Percentiles rank a stretch among this genome's conserved stretches.
Evolutionary conservation across 2,113 vertebrate species (phyloP).

Genomic region (Pollachius pollachius): DNA sequence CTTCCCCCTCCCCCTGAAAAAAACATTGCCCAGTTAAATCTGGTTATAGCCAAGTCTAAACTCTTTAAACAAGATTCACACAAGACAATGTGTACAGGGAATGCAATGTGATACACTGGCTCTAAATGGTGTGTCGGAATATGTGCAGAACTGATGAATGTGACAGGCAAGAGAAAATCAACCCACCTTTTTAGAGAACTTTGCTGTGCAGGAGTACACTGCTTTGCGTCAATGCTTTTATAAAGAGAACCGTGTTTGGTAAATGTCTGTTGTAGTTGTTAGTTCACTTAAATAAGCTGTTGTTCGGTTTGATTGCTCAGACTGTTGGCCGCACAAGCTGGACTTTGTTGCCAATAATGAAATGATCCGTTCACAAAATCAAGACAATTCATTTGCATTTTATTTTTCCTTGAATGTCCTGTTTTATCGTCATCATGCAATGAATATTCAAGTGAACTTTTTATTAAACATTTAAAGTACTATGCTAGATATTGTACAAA

Average conservation of each 20-base stretch:
- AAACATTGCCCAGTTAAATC: slow-evolving; percentile 2
- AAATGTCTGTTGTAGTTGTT: slow-evolving; percentile 98
- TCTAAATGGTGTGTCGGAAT: slow-evolving; percentile 57
- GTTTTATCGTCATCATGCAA: slow-evolving; percentile 97
- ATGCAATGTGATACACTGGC: slow-evolving; percentile 68
- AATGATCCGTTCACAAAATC: slow-evolving; percentile 87
- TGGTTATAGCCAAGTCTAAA: slow-evolving; percentile 30
- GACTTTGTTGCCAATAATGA: slow-evolving; percentile 99
- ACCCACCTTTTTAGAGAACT: slow-evolving; percentile 84
- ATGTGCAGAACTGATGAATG: slow-evolving; percentile 82
- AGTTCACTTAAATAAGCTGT: slow-evolving; percentile 91
- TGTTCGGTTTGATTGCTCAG: slow-evolving; percentile 85
- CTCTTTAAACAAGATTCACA: slow-evolving; percentile 65
- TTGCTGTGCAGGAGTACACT: slow-evolving; percentile 94
- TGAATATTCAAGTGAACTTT: slow-evolving; percentile 99
- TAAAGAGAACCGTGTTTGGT: slow-evolving; percentile 96
- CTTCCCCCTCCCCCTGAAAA: slow-evolving; percentile 35
- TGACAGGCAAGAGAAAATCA: slow-evolving; percentile 83
- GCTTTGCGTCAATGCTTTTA: slow-evolving; percentile 98
- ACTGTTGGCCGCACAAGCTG: slow-evolving; percentile 99
- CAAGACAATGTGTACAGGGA: slow-evolving; percentile 83
- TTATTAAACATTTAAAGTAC: slow-evolving; percentile 96
- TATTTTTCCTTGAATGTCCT: slow-evolving; percentile 95
- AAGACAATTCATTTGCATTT: slow-evolving; percentile 86
- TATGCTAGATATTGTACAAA: slow-evolving; percentile 97